Evolutionary conservation across 2,888 invertebrate genomes (phyloP), one percentile per base, ranked within the genome.

Genomic region (Fragum sueziense): DNA sequence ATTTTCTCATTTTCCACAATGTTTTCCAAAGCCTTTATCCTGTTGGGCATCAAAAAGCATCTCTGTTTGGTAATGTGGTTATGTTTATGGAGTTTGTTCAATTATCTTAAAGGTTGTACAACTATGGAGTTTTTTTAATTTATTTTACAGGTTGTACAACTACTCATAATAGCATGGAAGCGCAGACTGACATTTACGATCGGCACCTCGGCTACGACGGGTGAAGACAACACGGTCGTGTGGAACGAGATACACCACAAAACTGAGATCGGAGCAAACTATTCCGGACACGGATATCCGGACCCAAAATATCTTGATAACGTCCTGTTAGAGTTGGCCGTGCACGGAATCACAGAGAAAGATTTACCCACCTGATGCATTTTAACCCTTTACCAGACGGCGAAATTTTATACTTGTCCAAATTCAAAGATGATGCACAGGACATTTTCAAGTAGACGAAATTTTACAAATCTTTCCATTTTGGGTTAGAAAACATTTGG

Each of bases 201-300:
- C 85, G 96, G 97, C 74, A 95, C 96, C 61, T 98, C 97, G 0
- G 95, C 96, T 77, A 98, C 98, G 0, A 98, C 98, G 0, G 98
- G 98, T 0, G 95, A 96, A 87, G 96, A 97, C 91, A 97, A 98
- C 94, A 97, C 97, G 79, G 97, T 98, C 74, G 96, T 97, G 62
- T 98, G 98, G 98, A 97, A 97, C 91, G 96, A 96, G 90, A 96
- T 97, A 80, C 97, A 97, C 90, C 97, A 97, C 92, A 97, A 97
- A 93, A 97, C 97, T 67, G 93, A 77, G 96, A 86, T 90, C 85
- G 96, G 96, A 86, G 86, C 90, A 27, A 90, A 91, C 82, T 73
- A 84, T 59, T 85, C 87, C 0, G 92, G 92, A 0, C 92, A 92
- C 74, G 92, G 92, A 41, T 97, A 96, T 93, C 97, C 97, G 1